A percentile compares a stretch with the other conserved stretches of the same genome.
phyloP scores from a whole-genome alignment of 2,888 invertebrate genomes.

The Criorhina ranunculi region DNA sequence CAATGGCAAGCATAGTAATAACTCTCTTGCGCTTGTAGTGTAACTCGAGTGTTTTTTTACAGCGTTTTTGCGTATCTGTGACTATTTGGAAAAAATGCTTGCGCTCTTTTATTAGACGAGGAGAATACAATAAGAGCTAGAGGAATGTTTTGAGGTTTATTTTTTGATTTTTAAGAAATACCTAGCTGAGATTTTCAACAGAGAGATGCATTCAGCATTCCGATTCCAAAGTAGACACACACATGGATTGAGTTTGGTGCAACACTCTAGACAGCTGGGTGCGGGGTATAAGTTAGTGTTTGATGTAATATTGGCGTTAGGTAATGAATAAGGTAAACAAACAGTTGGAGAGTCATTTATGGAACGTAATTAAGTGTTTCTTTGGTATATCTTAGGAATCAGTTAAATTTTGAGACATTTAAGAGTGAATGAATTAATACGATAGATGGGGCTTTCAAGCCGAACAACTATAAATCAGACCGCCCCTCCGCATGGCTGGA shows the following conservation, averaged over 20 bases:
- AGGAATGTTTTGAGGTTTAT: not conserved
- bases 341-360: conserved; percentile 11
- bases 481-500: too few relatives aligned
- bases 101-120: conserved; percentile 45
- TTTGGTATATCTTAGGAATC: conserved; percentile 16
- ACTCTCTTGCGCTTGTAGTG: conserved; percentile 7
- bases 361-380: conserved; percentile 1
- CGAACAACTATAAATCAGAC: too few relatives aligned
- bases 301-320: conserved; percentile 22
- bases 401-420: too few relatives aligned
- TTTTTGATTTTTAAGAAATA: conserved; percentile 37
- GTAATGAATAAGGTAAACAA: conserved; percentile 31
- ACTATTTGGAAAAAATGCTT: conserved; percentile 32
- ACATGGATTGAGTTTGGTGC: conserved; percentile 14
- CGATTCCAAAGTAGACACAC: conserved; percentile 30
- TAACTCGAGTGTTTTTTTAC: conserved; percentile 16
- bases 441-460: too few relatives aligned
- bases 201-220: conserved; percentile 69
- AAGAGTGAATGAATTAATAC: too few relatives aligned
- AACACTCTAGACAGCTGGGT: conserved; percentile 47
- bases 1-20: too few relatives aligned
- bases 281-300: not conserved
- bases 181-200: conserved; percentile 38
- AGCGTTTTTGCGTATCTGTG: conserved; percentile 38
- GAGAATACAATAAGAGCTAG: conserved; percentile 39